A percentile compares a stretch with the other conserved stretches of the same genome.
phyloP scores from a whole-genome alignment of 2,888 invertebrate species.

The Sphaerophoria taeniata region DNA sequence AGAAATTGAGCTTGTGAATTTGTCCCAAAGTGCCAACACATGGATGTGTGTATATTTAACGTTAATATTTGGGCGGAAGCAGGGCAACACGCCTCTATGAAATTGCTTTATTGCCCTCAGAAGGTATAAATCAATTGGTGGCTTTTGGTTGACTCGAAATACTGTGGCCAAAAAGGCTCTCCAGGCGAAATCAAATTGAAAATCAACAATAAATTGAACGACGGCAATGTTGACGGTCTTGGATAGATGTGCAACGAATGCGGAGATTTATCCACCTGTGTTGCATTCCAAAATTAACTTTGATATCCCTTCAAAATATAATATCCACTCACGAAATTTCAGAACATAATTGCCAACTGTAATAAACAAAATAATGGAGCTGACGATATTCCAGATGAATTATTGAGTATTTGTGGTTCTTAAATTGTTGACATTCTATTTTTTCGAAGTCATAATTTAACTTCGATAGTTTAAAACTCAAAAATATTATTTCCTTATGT shows the following conservation, averaged over 20 bases:
- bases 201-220: slow-evolving; percentile 64
- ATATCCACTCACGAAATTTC: slow-evolving; percentile 21
- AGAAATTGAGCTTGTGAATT: slow-evolving; percentile 53
- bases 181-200: slow-evolving; percentile 69
- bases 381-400: too few relatives aligned
- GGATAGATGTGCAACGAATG: slow-evolving; percentile 43
- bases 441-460: too few relatives aligned
- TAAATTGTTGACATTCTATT: too few relatives aligned
- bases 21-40: slow-evolving; percentile 71
- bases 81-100: slow-evolving; percentile 55
- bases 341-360: slow-evolving; percentile 17
- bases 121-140: slow-evolving; percentile 67
- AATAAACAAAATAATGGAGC: too few relatives aligned
- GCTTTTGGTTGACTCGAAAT: slow-evolving; percentile 14
- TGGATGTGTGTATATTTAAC: slow-evolving; percentile 21
- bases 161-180: slow-evolving; percentile 41
- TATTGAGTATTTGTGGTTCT: too few relatives aligned
- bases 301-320: slow-evolving; percentile 70
- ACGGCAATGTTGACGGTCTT: slow-evolving; percentile 2
- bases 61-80: slow-evolving; percentile 54
- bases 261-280: slow-evolving; percentile 66
- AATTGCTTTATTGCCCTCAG: slow-evolving; percentile 64
- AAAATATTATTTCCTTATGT: too few relatives aligned
- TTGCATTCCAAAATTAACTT: slow-evolving; percentile 66
- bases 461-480: too few relatives aligned